Base-by-base conservation (phyloP, 2,888 invertebrate species). In the Tachina lurida region DNA sequence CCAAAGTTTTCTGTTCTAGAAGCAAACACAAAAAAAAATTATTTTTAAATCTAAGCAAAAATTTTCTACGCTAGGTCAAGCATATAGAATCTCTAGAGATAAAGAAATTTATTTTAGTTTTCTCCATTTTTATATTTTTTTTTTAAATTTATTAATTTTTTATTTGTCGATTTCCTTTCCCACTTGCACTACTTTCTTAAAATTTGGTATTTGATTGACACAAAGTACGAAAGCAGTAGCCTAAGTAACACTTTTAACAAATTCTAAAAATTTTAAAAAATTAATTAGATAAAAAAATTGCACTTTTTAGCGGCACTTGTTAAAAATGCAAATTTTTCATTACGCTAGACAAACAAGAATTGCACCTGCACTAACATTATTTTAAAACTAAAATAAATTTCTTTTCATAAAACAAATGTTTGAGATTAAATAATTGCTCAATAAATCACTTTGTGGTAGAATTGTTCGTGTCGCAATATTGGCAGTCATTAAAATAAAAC, bases 301-400 rank as follows among this genome's bases (percentile, higher is more conserved):
- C 90, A 91, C 91, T 90, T 91, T 91, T 91, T 91, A 91, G 90
- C 90, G 71, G 90, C 91, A 91, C 91, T 91, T 89, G 91, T 91
- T 91, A 91, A 91, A 91, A 91, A 90, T 91, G 91, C 91, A 91
- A 89, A 90, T 90, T 91, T 88, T 84, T 73, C 47, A 80, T 54
- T 60, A 74, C 71, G 60, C 71, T 39, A 41, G 60, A n/a, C 13
- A 49, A 9, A 31, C 3, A 17, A 7, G 13, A 9, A 31, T 43
- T 56, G 70, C 62, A 70, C 58, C 3, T 58, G 7, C 3, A 49
- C 52, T 60, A 58, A 39, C 12, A 15, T 52, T 31, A 47, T 17
- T 77, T 43, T 67, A 9, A 9, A 49, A 41, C 49, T 60, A 22
- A 74, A 67, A 74, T 31, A 60, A 52, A 81, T 74, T 81, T 81